These are phyloP conservation scores for Dendrolimus punctatus DNA, from an alignment of 1,140 invertebrate species.

Conservation along the genomic window DNA sequence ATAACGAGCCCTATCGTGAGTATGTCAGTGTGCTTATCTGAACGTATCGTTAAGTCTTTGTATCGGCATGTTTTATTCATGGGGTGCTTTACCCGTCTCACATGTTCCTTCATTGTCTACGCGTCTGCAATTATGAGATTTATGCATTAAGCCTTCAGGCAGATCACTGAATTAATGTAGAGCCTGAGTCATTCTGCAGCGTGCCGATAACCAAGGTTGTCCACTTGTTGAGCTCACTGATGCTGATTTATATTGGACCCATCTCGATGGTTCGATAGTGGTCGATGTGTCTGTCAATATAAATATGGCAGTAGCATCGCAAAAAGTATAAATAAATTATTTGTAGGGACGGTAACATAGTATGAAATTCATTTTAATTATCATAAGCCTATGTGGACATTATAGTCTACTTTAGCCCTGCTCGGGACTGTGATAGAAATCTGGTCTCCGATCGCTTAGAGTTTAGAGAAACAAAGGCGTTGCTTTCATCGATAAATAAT, in stretches of 20 bases:
- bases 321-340: conserved; percentile 1
- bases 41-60: conserved; percentile 34
- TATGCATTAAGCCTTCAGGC: conserved; percentile 59
- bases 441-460: too few species aligned
- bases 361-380: too few species aligned
- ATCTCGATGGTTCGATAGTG: conserved; percentile 43
- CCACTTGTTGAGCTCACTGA: conserved; percentile 49
- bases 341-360: too few species aligned
- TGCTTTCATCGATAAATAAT: too few species aligned
- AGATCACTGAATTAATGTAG: conserved; percentile 44
- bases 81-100: conserved; percentile 24
- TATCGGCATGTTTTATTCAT: conserved; percentile 53
- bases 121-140: conserved; percentile 59
- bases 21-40: conserved; percentile 15
- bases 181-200: conserved; percentile 38
- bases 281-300: conserved; percentile 47
- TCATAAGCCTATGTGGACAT: too few species aligned
- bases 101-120: conserved; percentile 60
- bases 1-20: conserved; percentile 33
- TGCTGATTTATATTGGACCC: conserved; percentile 62
- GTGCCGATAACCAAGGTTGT: conserved; percentile 47
- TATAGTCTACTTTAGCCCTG: too few species aligned
- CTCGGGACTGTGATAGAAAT: too few species aligned
- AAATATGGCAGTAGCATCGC: conserved; percentile 2
- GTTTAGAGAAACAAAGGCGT: too few species aligned